Conservation (phyloP, 2,888 invertebrate genomes). For the Nebria brevicollis region DNA sequence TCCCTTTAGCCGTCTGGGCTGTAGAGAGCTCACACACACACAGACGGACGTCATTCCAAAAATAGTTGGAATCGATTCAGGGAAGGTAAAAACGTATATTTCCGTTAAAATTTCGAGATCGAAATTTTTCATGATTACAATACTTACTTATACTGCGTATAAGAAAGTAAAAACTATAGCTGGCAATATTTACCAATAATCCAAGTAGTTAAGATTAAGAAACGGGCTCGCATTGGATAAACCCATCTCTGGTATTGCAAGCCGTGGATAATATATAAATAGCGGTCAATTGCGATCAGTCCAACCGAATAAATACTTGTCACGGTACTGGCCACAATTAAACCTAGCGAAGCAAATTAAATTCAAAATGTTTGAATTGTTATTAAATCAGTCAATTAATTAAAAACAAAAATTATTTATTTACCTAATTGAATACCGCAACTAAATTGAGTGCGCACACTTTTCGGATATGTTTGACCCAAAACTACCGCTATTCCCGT, state of each 20-base stretch:
- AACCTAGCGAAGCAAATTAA: slow-evolving; percentile 61
- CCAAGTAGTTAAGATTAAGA: slow-evolving; percentile 69
- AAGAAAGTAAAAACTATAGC: too few relatives aligned
- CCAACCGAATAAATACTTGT: slow-evolving; percentile 73
- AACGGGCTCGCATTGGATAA: slow-evolving; percentile 68
- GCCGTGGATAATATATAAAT: slow-evolving; percentile 73
- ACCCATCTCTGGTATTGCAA: slow-evolving; percentile 72
- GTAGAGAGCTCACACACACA: too few relatives aligned
- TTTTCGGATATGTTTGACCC: slow-evolving; percentile 63
- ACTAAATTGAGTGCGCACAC: slow-evolving; percentile 58
- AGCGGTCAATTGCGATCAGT: slow-evolving; percentile 72
- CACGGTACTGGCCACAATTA: slow-evolving; percentile 72
- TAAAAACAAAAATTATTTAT: too few relatives aligned
- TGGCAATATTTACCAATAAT: slow-evolving; percentile 63
- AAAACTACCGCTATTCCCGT: slow-evolving; percentile 70
- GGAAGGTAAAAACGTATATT: too few relatives aligned
- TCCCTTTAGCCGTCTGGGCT: too few relatives aligned
- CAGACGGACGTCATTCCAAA: too few relatives aligned
- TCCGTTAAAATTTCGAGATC: too few relatives aligned
- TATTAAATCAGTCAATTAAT: too few relatives aligned
- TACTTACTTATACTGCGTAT: too few relatives aligned
- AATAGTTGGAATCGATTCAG: too few relatives aligned
- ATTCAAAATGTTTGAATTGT: neutral
- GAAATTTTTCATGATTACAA: too few relatives aligned
- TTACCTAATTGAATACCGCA: slow-evolving; percentile 63